Base-by-base conservation (phyloP, 1,140 invertebrate species). In the Papilio helenus region DNA sequence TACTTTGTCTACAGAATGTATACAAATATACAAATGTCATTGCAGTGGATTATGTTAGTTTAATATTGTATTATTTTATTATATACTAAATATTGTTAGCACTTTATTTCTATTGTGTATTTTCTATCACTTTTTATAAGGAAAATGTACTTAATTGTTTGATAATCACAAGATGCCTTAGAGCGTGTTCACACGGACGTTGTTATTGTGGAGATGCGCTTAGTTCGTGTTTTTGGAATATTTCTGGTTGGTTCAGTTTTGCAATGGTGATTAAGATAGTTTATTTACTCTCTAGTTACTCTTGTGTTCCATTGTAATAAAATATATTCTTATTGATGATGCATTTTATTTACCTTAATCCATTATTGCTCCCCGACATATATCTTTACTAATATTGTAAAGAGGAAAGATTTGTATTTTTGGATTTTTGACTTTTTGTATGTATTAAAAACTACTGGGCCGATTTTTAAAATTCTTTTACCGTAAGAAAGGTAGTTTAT, bases 141-240 rank as follows among this genome's bases (percentile, higher is more conserved):
- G 49, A 55, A 39, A 58, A 46, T 76, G 78, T 79, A 82, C 78
- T 79, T 82, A 81, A 81, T 39, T 76, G 73, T 79, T 39, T 46
- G 23, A 68, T 18, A 77, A 82, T 79, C 81, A 82, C 79, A 78
- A 44, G 81, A 74, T 82, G 81, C 81, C 81, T 82, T 82, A 79
- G 61, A 58, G 20, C 74, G 49, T 55, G 55, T 34, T 58, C 18
- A 76, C 74, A 76, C 26, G 46, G 23, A 16, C 29, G 23, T 76
- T 51, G n/a, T n/a, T n/a, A n/a, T n/a, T n/a, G 16, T 76, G 51
- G 23, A 26, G 26, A 23, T 3, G 74, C 42, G 51, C 5, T 39
- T 39, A 39, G 34, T 3, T 76, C 18, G 8, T 51, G 34, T 58
- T 76, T 76, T 61, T 49, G 46, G 16, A 49, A 5, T 39, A 8